Evolutionary conservation across 2,888 invertebrate genomes (phyloP), one percentile per base, ranked within the genome.

Genomic region (Aspidiotus rigidus): DNA sequence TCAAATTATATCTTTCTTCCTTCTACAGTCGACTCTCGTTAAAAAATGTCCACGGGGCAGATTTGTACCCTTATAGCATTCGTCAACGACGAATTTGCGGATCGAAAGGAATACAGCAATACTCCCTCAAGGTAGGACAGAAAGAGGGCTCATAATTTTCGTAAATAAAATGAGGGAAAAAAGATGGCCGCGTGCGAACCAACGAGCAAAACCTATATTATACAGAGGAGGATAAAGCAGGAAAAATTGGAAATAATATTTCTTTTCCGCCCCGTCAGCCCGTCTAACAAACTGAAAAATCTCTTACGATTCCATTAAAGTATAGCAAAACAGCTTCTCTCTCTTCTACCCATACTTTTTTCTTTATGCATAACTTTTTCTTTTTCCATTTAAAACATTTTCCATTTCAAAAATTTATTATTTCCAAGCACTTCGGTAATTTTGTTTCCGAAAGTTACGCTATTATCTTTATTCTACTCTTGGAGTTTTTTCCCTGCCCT

Each of bases 351-450:
- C 28, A 1, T 39, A 40, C 8, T 28, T 60, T 60, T 60, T 60
- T 60, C 17, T 39, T 16, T 16, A 15, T 15, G 10, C 57, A 40
- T 39, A 13, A 39, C 40, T 17, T 60, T 60, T 60, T 60, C 17
- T 17, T 40, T 41, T 62, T 62, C 42, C 42, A 15, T 41, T 64
- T 64, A 64, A 64, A 64, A 64, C 56, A 56, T 64, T 64, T 64
- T 64, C 64, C 64, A 64, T 56, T 64, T 64, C 53, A 39, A n/a
- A 64, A 64, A 64, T 64, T 64, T 64, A 64, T 64, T 64, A 64
- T 64, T 64, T 64, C 64, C 55, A 17, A 64, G 41, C 64, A 55
- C 64, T 64, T 64, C 54, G 55, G 64, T 64, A 64, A 64, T 64
- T 64, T 64, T 64, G 40, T 64, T 53, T 64, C 56, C 39, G 54